Evolutionary conservation across 2,113 vertebrate genomes (phyloP).

Genomic region (Scomber japonicus): DNA sequence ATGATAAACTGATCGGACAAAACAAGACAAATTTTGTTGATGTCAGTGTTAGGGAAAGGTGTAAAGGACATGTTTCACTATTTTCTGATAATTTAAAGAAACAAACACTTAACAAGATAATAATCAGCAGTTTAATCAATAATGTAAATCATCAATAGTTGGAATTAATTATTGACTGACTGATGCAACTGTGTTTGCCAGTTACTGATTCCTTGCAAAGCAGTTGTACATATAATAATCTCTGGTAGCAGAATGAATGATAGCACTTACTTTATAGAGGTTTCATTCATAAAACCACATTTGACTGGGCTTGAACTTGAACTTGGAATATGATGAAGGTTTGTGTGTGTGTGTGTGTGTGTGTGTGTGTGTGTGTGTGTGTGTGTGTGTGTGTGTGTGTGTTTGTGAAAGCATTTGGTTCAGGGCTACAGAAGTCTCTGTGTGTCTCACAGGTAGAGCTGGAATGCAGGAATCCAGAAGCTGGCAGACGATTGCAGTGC

Average conservation of each 20-base stretch:
- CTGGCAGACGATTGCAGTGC: slow-evolving; percentile 1
- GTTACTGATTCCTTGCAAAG: background rate
- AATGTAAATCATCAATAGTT: too few species aligned
- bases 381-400: background rate
- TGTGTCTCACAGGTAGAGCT: slow-evolving; percentile 27
- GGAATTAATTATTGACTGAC: too few species aligned
- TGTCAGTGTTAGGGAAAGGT: too few species aligned
- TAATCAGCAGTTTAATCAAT: too few species aligned
- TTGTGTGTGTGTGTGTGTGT: slow-evolving; percentile 25
- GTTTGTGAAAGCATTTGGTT: slow-evolving; percentile 29
- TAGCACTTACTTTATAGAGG: slow-evolving; percentile 2
- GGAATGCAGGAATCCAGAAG: slow-evolving; percentile 60
- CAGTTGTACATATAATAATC: too few species aligned
- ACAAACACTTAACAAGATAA: too few species aligned
- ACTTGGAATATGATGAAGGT: background rate
- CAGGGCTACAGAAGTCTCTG: slow-evolving; percentile 25
- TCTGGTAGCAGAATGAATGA: background rate
- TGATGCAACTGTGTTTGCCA: background rate
- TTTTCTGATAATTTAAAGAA: too few species aligned
- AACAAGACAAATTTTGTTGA: too few species aligned
- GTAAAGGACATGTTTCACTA: too few species aligned
- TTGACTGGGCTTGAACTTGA: background rate
- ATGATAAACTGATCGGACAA: too few species aligned
- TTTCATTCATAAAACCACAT: slow-evolving; percentile 14
- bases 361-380: background rate